Conservation (phyloP, 2,888 invertebrate genomes). For the Stenichneumon culpator region DNA sequence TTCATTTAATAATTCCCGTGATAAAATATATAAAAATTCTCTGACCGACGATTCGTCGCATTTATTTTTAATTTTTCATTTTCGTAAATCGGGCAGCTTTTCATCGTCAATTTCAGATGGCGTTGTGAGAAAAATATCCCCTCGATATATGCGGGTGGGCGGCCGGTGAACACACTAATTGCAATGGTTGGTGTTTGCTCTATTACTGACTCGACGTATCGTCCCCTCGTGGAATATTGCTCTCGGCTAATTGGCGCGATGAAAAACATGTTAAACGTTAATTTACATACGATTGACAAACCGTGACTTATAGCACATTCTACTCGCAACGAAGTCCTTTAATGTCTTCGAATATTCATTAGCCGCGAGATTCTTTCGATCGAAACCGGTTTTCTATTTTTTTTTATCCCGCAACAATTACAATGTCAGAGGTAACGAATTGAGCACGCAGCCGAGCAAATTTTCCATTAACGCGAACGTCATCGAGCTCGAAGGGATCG, state of each 20-base stretch:
- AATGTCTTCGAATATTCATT: not conserved
- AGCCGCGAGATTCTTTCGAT: not conserved
- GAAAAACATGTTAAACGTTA: conserved; percentile 5
- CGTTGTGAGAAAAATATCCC: conserved; percentile 36
- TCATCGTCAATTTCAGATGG: not conserved
- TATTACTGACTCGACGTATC: conserved; percentile 28
- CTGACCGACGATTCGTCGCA: no score
- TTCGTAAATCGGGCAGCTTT: not conserved
- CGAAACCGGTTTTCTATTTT: not conserved
- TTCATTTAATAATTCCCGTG: not conserved
- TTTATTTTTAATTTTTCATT: not conserved
- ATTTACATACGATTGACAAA: conserved; percentile 11
- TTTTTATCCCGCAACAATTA: not conserved
- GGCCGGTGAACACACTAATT: conserved; percentile 52
- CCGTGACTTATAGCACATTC: not conserved
- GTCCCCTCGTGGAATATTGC: conserved; percentile 1
- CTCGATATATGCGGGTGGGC: conserved; percentile 27
- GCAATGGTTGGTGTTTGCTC: conserved; percentile 61
- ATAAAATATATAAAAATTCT: not conserved
- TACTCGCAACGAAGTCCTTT: not conserved
- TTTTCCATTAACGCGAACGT: not conserved
- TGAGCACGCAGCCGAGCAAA: not conserved
- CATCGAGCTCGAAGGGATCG: conserved; percentile 9
- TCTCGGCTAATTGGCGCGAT: conserved; percentile 7
- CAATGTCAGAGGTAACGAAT: not conserved